Conservation (phyloP, 1,140 invertebrate species). For the Liolophura sinensis region DNA sequence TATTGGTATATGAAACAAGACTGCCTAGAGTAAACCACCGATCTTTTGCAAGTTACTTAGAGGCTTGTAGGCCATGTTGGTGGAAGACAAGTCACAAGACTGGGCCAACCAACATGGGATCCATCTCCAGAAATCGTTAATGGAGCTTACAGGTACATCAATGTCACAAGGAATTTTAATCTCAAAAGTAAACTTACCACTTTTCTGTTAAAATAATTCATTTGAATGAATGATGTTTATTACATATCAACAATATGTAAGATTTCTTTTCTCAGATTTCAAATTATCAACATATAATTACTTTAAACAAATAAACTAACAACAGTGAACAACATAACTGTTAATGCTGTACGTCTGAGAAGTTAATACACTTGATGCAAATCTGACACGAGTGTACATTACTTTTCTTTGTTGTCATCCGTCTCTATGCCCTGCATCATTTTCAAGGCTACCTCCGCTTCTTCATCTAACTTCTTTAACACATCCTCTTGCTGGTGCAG, state of each 20-base stretch:
- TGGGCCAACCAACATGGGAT: no score
- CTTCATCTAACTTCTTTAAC: background rate
- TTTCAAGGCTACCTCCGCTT: background rate
- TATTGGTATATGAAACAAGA: background rate
- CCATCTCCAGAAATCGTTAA: background rate
- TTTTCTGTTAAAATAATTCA: no score
- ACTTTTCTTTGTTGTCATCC: constrained; percentile 1
- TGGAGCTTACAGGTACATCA: background rate
- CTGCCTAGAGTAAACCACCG: background rate
- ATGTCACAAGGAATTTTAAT: background rate
- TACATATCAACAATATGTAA: background rate
- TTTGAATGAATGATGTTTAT: no score
- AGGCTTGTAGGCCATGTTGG: background rate
- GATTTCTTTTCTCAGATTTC: background rate
- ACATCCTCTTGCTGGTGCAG: background rate
- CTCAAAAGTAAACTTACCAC: background rate
- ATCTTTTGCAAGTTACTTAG: background rate
- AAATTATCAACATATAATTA: background rate
- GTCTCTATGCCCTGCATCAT: constrained; percentile 1
- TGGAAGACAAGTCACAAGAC: background rate
- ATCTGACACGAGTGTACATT: background rate
- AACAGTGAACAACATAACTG: background rate
- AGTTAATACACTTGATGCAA: background rate
- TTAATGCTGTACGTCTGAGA: background rate
- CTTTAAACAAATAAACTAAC: background rate